Evolutionary conservation across 1,140 invertebrate genomes (phyloP), one percentile per base, ranked within the genome.

Genomic region (Meloidogyne exigua): DNA sequence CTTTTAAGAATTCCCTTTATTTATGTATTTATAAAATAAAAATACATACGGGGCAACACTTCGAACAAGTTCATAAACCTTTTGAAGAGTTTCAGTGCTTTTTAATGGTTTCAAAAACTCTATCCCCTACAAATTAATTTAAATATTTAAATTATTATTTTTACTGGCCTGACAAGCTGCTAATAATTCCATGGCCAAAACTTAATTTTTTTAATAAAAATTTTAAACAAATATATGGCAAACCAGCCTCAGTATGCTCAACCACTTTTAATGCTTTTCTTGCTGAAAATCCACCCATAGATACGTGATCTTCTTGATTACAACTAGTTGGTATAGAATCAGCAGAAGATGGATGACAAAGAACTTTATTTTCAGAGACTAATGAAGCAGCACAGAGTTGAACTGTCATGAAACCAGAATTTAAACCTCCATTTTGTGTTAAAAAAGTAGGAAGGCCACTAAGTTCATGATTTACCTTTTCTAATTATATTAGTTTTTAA

Each of bases 381-480:
- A 79, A 70, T 62, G 92, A 87, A 25, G 92, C 92, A 3, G 92
- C 92, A 13, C 92, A 92, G 79, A 91, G 91, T 85, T 92, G 92
- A 23, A 92, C 91, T 49, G 92, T 89, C 92, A 92, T 92, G 83
- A 93, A 92, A 3, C 92, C 92, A 13, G 92, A 92, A 85, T 92
- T 92, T 0, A 93, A 88, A 1, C 92, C 92, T 36, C 92, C 92
- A 66, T 92, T 90, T 79, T 90, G 89, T 0, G 91, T 91, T 39
- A 92, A 85, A 85, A 92, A 92, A 0, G 92, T 91, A 7, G 92
- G 92, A 3, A 87, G 76, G 39, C 81, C 79, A 25, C 77, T 74
- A 49, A 87, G 85, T 91, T 91, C 90, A 80, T 91, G 91, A 88
- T 92, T 93, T 1, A 92, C 91, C 71, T 57, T 57, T 57, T 5